Base-by-base conservation (phyloP, 2,797 vertebrate species). In the Danio jaintianensis region DNA sequence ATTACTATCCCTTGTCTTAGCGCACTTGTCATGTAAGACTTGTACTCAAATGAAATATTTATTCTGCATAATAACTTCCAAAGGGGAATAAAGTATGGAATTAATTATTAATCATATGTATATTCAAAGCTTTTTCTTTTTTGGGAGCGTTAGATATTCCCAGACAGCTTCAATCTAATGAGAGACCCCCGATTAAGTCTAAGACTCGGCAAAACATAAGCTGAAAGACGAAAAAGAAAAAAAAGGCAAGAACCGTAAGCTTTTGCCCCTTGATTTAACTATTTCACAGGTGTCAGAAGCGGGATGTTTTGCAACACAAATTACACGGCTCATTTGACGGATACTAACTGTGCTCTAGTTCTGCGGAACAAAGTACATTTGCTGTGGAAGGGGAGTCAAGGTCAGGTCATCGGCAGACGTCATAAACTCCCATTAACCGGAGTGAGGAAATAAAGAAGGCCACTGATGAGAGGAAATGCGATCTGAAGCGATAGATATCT, bases 81-180 rank as follows among this genome's bases (percentile, higher is more conserved):
- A 93, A 93, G 90, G 92, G 91, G 90, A 94, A 93, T 94, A 93
- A 94, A 94, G 91, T 89, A 90, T 88, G 90, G 85, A 86, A 88
- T 94, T 92, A 93, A 94, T 94, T 93, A 94, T 94, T 94, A 92
- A 94, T 94, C 89, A 86, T 90, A 89, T 94, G 94, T 93, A 93
- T 94, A 93, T 93, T 94, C 93, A 93, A 93, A 92, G 90, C 90
- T 81, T 87, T 87, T 87, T 85, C 90, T 90, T 91, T 93, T 92
- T 89, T 85, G 88, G 84, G 88, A 58, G 87, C 85, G 88, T 85
- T 90, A 90, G 91, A 91, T 91, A 93, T 92, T 93, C 89, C 91
- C 89, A 90, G 92, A 91, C 91, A 92, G 90, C 92, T 91, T 90
- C 89, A 87, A 91, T 90, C 91, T 87, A 74, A 89, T 88, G 86